Conservation (phyloP, 2,113 vertebrate species). For the Actenoides hombroni region DNA sequence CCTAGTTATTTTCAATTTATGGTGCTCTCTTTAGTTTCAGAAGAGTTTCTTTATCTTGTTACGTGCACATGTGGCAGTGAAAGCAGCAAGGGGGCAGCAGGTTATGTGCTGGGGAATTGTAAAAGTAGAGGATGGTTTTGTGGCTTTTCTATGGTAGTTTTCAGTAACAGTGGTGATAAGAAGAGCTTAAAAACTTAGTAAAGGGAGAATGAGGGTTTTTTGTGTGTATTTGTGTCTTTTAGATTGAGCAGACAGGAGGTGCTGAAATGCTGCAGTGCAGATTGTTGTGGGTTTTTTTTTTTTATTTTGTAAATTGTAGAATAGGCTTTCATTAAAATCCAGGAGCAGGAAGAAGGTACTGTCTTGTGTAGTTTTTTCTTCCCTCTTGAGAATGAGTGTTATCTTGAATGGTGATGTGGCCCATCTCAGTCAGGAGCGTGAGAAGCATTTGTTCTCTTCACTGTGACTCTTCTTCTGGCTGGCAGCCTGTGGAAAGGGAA, state of each 20-base stretch:
- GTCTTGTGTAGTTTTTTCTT: background rate
- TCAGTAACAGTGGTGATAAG: background rate
- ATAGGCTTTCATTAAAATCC: background rate
- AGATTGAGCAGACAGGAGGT: background rate
- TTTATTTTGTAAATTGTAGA: background rate
- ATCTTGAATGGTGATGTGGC: background rate
- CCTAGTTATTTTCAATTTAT: background rate
- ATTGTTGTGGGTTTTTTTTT: background rate
- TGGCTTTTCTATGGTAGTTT: background rate
- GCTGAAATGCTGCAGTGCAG: background rate
- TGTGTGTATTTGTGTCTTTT: background rate
- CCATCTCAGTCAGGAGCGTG: background rate
- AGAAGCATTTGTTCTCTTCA: rapidly evolving
- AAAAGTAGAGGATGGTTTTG: background rate
- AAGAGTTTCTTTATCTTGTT: background rate
- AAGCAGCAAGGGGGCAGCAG: background rate
- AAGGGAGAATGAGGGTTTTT: rapidly evolving
- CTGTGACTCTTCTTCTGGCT: background rate
- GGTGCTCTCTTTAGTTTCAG: background rate
- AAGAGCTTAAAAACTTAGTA: background rate
- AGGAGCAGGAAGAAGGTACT: background rate
- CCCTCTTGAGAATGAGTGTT: background rate
- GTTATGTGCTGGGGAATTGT: background rate
- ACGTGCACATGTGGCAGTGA: background rate
- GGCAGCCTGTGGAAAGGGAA: background rate